Evolutionary conservation across 2,797 vertebrate species (phyloP), one percentile per base, ranked within the genome.

Genomic region (Morus bassanus): DNA sequence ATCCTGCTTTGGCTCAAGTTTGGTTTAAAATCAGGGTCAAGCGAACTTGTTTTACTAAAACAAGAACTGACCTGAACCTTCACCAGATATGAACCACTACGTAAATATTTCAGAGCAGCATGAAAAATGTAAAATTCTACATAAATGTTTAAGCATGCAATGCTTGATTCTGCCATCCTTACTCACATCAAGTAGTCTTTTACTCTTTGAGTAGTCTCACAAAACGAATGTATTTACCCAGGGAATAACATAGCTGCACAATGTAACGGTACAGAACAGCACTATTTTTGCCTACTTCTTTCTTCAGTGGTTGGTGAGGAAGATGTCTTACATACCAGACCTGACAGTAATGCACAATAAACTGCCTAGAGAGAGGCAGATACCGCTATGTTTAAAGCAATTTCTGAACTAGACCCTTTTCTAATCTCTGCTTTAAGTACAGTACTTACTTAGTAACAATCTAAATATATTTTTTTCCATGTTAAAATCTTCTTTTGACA

Each of bases 401-500:
- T 97, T 96, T 97, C 91, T 95, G 85, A 88, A 86, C 88, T 76
- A 97, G 96, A 97, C 91, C 95, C 88, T 95, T 97, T 95, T 97
- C 95, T 97, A 95, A 97, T 94, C 93, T 96, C 93, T 95, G 31
- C 96, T 96, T 93, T 96, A 94, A 97, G 93, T 94, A 96, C 85
- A 54, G 93, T 98, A 97, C 97, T 96, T 97, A 96, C 97, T 96
- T 96, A 96, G 96, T 96, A 98, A 98, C 98, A 98, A 98, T 98
- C 98, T 98, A 98, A 98, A 98, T 98, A 98, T 96, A 98, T 98
- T 98, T 98, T 98, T 95, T 96, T 50, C 59, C 97, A 85, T 92
- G 91, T 95, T 98, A 96, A 97, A 98, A 97, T 98, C 97, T 98
- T 98, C 98, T 98, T 97, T 97, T 98, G 97, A 98, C 97, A 96